Evolutionary conservation across 2,888 invertebrate genomes (phyloP), one percentile per base, ranked within the genome.

Genomic region (Perizoma flavofasciatum): DNA sequence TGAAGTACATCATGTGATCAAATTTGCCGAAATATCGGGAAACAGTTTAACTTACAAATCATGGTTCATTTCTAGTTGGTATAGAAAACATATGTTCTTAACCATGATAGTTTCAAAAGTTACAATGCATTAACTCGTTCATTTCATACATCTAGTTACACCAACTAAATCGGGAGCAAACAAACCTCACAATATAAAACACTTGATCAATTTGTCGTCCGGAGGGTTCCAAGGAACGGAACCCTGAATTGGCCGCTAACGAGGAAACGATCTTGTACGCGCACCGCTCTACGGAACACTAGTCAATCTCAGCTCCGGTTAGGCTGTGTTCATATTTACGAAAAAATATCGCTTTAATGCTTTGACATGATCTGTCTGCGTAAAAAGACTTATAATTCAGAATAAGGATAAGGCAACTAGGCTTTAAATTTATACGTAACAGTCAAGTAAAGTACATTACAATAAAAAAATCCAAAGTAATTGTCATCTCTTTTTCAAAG

Each of bases 221-320:
- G 82, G 81, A 74, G 83, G 82, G 86, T 83, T 81, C 86, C 86
- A 83, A 86, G 85, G 88, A 89, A 81, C 88, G 88, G 89, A 88
- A 88, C 89, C 79, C 78, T 79, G 86, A 89, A 90, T 91, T 90
- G 90, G 78, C 74, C 77, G 78, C 79, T 92, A 92, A 92, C 86
- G 89, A 92, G 92, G 92, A 92, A 91, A 91, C 90, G 89, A 90
- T 92, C 91, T 92, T 92, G 91, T 83, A 88, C 91, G 91, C 89
- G 89, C 81, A 79, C 86, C 90, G 88, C 83, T 92, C 89, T 79
- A 79, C 85, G 86, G 87, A 85, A 88, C 88, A 79, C 85, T 79
- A 82, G 83, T 80, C 89, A 88, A 89, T 89, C 90, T 89, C 87
- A 75, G 79, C 79, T 56, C 56, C 45, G 40, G 62, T 67, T 66